phyloP scores from a whole-genome alignment of 2,113 vertebrate species.

The Cheirogaleus medius region DNA sequence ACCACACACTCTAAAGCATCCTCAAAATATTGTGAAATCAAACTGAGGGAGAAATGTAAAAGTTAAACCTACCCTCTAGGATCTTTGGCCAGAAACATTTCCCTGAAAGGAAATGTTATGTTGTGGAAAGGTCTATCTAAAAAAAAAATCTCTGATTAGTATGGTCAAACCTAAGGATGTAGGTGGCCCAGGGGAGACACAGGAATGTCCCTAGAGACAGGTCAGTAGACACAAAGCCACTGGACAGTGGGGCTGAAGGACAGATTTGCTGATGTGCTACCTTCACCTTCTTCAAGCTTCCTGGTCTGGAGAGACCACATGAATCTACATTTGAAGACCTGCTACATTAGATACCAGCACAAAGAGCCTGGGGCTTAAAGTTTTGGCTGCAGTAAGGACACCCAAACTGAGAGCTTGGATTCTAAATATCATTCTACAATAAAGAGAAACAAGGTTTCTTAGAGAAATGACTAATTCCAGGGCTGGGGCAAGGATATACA shows the following conservation, averaged over 20 bases:
- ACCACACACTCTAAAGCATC: background rate
- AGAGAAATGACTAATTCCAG: background rate
- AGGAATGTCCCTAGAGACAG: background rate
- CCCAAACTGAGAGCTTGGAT: background rate
- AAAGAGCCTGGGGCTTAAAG: background rate
- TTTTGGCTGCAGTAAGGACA: background rate
- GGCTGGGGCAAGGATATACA: no score
- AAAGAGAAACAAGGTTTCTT: background rate
- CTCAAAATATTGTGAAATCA: background rate
- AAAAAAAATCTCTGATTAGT: background rate
- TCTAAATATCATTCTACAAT: background rate
- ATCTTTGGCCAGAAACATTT: background rate
- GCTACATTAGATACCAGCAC: background rate
- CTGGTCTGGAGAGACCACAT: background rate
- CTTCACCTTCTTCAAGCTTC: background rate
- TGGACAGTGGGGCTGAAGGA: background rate
- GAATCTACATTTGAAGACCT: background rate
- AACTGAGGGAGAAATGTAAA: background rate
- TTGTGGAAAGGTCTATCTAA: background rate
- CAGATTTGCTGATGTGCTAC: background rate
- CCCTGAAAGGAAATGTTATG: background rate
- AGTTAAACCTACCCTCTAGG: background rate
- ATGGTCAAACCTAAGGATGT: background rate
- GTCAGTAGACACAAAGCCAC: background rate
- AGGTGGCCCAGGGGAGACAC: background rate